Evolutionary conservation across 1,140 invertebrate genomes (phyloP).

Genomic region (Macrocentrus cingulum): DNA sequence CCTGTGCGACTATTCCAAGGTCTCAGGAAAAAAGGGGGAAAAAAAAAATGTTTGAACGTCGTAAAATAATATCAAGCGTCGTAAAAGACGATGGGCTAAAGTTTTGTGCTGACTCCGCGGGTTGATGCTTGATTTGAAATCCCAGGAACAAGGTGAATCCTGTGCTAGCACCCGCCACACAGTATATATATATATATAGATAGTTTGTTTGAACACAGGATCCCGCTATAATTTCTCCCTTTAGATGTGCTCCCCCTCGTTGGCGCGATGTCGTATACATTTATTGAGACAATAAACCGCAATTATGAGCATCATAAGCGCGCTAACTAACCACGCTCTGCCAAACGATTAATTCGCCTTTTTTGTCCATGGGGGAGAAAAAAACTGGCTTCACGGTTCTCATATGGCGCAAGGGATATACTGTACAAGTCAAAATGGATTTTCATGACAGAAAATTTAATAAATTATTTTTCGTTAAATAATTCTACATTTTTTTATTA

Average conservation of each 20-base stretch:
- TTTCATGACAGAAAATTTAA: no score
- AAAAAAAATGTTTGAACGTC: no score
- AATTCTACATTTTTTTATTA: no score
- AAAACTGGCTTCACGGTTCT: not conserved
- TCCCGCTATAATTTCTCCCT: no score
- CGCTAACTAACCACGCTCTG: conserved; percentile 36
- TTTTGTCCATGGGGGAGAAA: conserved; percentile 3
- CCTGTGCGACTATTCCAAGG: no score
- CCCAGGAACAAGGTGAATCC: conserved; percentile 34
- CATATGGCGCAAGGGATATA: no score
- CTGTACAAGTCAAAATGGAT: no score
- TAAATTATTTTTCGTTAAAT: no score
- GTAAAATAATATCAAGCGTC: conserved; percentile 31
- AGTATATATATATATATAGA: not conserved
- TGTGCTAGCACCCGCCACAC: no score
- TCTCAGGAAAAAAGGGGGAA: no score
- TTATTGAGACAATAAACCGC: conserved; percentile 54
- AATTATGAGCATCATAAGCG: conserved; percentile 44
- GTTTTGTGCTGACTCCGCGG: not conserved
- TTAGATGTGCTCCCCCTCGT: not conserved
- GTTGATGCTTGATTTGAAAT: conserved; percentile 51
- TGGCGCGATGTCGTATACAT: conserved; percentile 43
- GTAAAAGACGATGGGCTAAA: conserved; percentile 34
- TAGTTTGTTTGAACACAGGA: not conserved
- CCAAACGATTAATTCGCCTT: conserved; percentile 14